Percentiles rank a stretch among this genome's conserved stretches.
Evolutionary conservation across 2,797 vertebrate genomes (phyloP).

Genomic region (Borostomias antarcticus): DNA sequence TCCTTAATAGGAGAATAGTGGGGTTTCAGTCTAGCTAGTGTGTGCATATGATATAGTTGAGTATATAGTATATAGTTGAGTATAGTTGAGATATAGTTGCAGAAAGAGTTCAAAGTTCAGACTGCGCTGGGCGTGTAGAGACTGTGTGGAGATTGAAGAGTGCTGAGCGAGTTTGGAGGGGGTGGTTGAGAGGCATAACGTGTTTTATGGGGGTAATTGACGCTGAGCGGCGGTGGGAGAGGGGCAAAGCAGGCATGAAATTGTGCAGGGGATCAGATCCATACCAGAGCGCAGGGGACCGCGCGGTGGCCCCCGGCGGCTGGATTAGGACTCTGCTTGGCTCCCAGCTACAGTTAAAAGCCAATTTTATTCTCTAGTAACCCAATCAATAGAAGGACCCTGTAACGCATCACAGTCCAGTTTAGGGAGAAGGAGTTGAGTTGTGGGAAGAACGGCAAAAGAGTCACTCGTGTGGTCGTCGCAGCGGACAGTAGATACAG

Average conservation of each 20-base stretch:
- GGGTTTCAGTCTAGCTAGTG: too few relatives aligned
- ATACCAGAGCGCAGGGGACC: constrained; percentile 68
- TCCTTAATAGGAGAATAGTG: too few relatives aligned
- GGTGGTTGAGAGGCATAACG: constrained; percentile 70
- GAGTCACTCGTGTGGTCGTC: constrained; percentile 76
- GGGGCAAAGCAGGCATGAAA: constrained; percentile 86
- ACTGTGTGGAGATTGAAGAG: constrained; percentile 27
- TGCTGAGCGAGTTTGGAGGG: constrained; percentile 43
- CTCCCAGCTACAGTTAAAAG: constrained; percentile 78
- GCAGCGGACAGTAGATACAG: constrained; percentile 52
- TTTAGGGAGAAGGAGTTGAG: constrained; percentile 69
- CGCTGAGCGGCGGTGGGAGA: constrained; percentile 76
- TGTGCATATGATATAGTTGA: too few relatives aligned
- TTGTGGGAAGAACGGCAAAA: constrained; percentile 64
- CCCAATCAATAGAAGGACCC: constrained; percentile 84
- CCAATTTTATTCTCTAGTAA: constrained; percentile 89
- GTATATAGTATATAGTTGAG: too few relatives aligned
- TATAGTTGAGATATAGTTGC: too few relatives aligned
- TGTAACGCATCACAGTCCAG: constrained; percentile 77
- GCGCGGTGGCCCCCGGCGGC: constrained; percentile 57
- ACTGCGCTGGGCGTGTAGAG: constrained; percentile 30
- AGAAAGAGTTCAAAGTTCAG: constrained; percentile 39
- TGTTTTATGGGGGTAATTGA: constrained; percentile 80
- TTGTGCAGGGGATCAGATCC: constrained; percentile 81
- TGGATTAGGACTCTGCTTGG: constrained; percentile 75